Base-by-base conservation (phyloP, 2,888 invertebrate genomes). In the Drosophila paranaensis region DNA sequence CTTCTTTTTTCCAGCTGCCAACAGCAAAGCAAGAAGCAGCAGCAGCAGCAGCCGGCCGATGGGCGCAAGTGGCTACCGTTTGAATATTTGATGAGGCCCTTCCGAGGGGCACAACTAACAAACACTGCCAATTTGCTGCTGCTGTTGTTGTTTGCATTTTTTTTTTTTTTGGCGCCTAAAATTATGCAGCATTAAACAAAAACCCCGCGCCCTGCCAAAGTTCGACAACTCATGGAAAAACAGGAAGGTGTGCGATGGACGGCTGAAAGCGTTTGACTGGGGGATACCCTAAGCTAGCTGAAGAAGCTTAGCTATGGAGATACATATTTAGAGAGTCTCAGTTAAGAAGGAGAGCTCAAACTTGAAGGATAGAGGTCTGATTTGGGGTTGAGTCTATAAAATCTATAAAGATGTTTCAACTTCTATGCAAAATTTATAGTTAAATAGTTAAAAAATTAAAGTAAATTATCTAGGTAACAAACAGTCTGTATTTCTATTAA, bases 51-150 rank as follows among this genome's bases (percentile, higher is more conserved):
- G 48, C 25, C 25, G 46, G 74, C 71, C 51, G 16, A 37, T 16
- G 46, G 45, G 48, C 30, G 48, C 48, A 56, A 60, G 72, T 77
- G 85, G 68, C 75, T 75, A 88, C 79, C 85, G 82, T 87, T 89
- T 87, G 86, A 82, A 89, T 87, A 82, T 89, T 82, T 87, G 85
- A 89, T 87, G 85, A 87, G 89, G 82, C 68, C 74, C 75, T 88
- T 77, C 37, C 76, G 79, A 77, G 80, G 57, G 61, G 82, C 48
- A 30, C 30, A 33, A 71, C 69, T 70, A 71, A 54, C 68, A 66
- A 77, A 80, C 79, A 84, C 82, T 50, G 85, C 71, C 78, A 87
- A 87, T 86, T 89, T 70, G 80, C 46, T 69, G 74, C 14, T 64
- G 39, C 6, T 27, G 3, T 46, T 46, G 48, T 33, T 48, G 10